Conservation (phyloP, 2,797 vertebrate genomes). For the Malurus splendens region DNA sequence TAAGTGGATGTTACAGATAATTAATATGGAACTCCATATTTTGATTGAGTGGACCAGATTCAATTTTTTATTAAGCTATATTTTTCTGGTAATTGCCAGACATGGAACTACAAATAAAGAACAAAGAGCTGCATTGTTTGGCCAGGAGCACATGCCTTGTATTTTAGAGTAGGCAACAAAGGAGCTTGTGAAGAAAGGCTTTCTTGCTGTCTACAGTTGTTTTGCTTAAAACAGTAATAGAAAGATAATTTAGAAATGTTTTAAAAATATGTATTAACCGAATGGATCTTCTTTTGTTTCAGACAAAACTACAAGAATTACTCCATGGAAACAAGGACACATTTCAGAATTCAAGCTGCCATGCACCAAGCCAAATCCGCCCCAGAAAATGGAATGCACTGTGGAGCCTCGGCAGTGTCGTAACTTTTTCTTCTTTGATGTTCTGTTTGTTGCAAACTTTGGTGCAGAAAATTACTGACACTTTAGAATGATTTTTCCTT, state of each 20-base stretch:
- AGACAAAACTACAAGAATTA: slow-evolving; percentile 99
- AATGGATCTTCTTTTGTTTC: slow-evolving; percentile 59
- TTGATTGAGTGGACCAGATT: slow-evolving; percentile 11
- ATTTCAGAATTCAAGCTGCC: slow-evolving; percentile 97
- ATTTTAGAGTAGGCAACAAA: slow-evolving; percentile 45
- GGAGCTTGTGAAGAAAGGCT: background rate
- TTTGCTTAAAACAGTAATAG: background rate
- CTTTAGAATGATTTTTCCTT: slow-evolving; percentile 2
- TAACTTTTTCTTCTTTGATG: slow-evolving; percentile 46
- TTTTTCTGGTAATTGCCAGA: slow-evolving; percentile 40
- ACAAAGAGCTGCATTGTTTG: slow-evolving; percentile 42
- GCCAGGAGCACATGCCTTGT: slow-evolving; percentile 4
- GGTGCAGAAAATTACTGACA: slow-evolving; percentile 34
- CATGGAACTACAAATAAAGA: slow-evolving; percentile 20
- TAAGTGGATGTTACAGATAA: background rate
- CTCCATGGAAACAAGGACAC: slow-evolving; percentile 98
- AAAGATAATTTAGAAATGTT: slow-evolving; percentile 3
- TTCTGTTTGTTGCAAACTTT: slow-evolving; percentile 32
- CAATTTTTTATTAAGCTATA: slow-evolving; percentile 12
- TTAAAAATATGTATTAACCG: background rate
- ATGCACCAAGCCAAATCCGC: slow-evolving; percentile 85
- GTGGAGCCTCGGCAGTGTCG: slow-evolving; percentile 68
- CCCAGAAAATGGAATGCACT: slow-evolving; percentile 74
- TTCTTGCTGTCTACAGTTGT: background rate
- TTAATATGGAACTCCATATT: background rate